Percentiles rank a stretch among this genome's conserved stretches.
These are phyloP conservation scores for Cerastis rubricosa DNA, from an alignment of 2,888 invertebrate genomes.

Conservation along the genomic window DNA sequence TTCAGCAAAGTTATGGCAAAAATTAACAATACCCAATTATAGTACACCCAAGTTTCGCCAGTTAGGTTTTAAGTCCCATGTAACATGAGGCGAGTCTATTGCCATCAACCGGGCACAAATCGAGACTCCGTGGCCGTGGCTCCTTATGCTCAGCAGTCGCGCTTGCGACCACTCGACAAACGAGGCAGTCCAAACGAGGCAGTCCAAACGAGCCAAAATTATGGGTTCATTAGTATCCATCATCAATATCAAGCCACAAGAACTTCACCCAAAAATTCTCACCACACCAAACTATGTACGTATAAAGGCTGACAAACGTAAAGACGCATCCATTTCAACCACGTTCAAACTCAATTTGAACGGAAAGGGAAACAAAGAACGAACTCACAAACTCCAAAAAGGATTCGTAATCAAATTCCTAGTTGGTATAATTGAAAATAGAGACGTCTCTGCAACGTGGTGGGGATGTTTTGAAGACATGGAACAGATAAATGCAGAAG, in stretches of 20 bases:
- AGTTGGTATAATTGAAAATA: constrained; percentile 64
- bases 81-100: too few species aligned
- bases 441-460: constrained; percentile 54
- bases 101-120: too few species aligned
- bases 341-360: constrained; percentile 51
- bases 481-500: constrained; percentile 15
- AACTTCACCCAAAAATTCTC: background rate
- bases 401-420: constrained; percentile 64
- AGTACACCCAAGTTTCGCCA: too few species aligned
- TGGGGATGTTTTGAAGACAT: constrained; percentile 48
- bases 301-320: background rate
- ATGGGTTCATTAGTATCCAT: background rate
- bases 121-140: too few species aligned
- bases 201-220: background rate
- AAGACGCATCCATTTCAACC: constrained; percentile 36
- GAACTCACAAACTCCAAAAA: constrained; percentile 58
- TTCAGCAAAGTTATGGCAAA: too few species aligned
- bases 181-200: too few species aligned
- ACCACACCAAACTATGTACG: background rate
- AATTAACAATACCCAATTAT: too few species aligned
- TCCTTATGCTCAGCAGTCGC: too few species aligned
- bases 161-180: too few species aligned
- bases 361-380: constrained; percentile 51
- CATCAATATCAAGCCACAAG: background rate
- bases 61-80: too few species aligned